Evolutionary conservation across 2,113 vertebrate species (phyloP), one percentile per base, ranked within the genome.

Genomic region (Brachirus orientalis): DNA sequence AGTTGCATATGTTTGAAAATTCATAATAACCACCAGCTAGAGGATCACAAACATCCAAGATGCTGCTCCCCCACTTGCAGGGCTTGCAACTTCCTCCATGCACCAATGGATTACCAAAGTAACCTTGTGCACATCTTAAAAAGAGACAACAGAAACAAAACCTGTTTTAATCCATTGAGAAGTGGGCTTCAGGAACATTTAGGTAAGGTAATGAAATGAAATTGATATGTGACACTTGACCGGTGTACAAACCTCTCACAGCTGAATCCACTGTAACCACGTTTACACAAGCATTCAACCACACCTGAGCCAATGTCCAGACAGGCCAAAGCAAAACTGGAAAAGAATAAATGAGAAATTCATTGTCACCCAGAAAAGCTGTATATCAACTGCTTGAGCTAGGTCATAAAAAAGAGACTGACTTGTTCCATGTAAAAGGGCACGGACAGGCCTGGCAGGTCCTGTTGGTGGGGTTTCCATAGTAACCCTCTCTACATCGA

Each of bases 61-160:
- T 86, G 13, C 91, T 91, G 10, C 92, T 87, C 52, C 57, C 20
- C 50, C 82, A 90, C 28, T 86, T 89, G 77, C 96, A 97, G 10
- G 90, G 94, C 57, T 91, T 93, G 81, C 96, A 97, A 72, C 83
- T 92, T 22, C 92, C 91, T 79, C 91, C 91, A 19, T 88, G 73
- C 53, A 80, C 87, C 66, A 91, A 60, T 37, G 95, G 95, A 76
- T 94, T 93, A 53, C 96, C 96, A 51, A 94, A 95, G 87, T 95
- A 96, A 69, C 96, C 95, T 9, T 91, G 86, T 63, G 94, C 92
- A 90, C 96, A 97, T 66, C 96, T 98, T 84, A 19, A 82, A 78
- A 7, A 28, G 8, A 36, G 1, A 3, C 35, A 16, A 75, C 33
- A 53, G 2, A 53, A 53, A 1, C 1, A 63, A 22, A 18, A 1